A percentile compares a stretch with the other conserved stretches of the same genome.
phyloP scores from a whole-genome alignment of 2,797 vertebrate species.

The Yasuhikotakia modesta region DNA sequence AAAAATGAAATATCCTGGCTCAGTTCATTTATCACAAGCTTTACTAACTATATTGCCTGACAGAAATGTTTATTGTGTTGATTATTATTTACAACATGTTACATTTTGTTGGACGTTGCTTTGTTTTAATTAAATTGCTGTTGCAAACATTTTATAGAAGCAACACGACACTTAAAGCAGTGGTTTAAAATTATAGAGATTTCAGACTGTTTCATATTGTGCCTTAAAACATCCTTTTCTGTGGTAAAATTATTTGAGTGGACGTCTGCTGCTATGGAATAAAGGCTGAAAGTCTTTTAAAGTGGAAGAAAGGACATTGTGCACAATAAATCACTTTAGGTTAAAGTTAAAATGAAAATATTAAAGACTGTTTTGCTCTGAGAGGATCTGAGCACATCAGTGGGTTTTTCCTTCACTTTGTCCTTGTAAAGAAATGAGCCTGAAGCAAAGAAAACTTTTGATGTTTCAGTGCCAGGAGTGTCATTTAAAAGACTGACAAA shows the following conservation, averaged over 20 bases:
- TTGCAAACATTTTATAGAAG: neutral
- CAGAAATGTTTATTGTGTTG: neutral
- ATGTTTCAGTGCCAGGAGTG: slow-evolving; percentile 11
- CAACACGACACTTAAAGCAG: neutral
- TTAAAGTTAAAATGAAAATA: neutral
- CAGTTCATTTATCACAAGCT: neutral
- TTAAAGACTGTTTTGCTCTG: neutral
- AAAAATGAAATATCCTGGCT: neutral
- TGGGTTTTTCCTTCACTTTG: neutral
- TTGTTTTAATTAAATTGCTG: neutral
- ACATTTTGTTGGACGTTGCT: neutral
- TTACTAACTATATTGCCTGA: neutral
- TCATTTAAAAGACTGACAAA: slow-evolving; percentile 17
- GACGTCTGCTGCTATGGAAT: neutral
- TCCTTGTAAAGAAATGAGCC: slow-evolving; percentile 18
- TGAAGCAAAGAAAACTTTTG: slow-evolving; percentile 21
- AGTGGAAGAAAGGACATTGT: neutral
- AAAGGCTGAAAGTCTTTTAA: neutral
- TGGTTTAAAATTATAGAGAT: neutral
- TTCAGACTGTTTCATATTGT: neutral
- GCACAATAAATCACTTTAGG: neutral
- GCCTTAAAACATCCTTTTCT: neutral
- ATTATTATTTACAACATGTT: neutral
- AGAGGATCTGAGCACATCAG: neutral
- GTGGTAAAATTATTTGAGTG: neutral